Percentiles rank a stretch among this genome's conserved stretches.
phyloP scores from a whole-genome alignment of 2,888 invertebrate genomes.

The Parapristionchus giblindavisi region DNA sequence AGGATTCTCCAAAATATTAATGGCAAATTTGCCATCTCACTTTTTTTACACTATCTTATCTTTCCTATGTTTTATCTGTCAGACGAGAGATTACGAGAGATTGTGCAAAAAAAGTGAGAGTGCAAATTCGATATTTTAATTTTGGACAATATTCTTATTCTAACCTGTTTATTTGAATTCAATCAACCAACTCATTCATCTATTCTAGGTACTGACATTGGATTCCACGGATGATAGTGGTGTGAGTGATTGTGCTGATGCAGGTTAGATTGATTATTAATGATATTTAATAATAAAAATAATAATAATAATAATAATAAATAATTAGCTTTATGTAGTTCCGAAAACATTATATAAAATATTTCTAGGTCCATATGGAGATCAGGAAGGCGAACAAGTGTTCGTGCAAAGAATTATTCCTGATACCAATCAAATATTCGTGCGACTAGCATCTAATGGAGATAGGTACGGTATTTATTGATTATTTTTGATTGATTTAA shows the following conservation, averaged over 20 bases:
- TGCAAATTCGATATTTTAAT: too few species aligned
- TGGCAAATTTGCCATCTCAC: too few species aligned
- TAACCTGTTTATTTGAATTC: neutral
- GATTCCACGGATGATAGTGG: slow-evolving; percentile 75
- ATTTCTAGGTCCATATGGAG: slow-evolving; percentile 86
- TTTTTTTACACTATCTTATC: too few species aligned
- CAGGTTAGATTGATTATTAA: slow-evolving; percentile 38
- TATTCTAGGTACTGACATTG: slow-evolving; percentile 80
- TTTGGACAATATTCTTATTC: too few species aligned
- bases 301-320: neutral
- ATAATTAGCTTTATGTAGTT: neutral
- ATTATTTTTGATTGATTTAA: neutral
- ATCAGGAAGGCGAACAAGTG: slow-evolving; percentile 96
- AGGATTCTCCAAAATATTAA: too few species aligned
- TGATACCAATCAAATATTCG: slow-evolving; percentile 92
- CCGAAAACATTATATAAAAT: neutral
- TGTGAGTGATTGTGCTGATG: slow-evolving; percentile 51
- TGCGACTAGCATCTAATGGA: slow-evolving; percentile 91
- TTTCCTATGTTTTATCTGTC: too few species aligned
- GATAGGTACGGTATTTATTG: slow-evolving; percentile 76
- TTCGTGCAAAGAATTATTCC: slow-evolving; percentile 98
- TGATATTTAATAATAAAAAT: neutral
- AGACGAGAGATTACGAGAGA: too few species aligned
- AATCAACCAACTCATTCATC: neutral
- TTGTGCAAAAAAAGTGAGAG: too few species aligned